Base-by-base conservation (phyloP, 2,888 invertebrate species). In the Limnephilus lunatus region DNA sequence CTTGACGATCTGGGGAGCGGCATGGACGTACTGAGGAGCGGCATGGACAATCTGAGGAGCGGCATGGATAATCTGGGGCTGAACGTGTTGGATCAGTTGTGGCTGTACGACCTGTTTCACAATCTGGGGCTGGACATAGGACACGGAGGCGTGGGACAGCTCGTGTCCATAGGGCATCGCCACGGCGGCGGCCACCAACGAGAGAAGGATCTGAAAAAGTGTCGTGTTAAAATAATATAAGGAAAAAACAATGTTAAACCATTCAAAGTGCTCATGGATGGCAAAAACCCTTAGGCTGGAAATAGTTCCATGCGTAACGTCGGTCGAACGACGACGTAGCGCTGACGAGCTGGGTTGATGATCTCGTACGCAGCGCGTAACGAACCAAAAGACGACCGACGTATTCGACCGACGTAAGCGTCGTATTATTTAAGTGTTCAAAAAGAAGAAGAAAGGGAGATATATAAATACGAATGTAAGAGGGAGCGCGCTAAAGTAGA, bases 141-240 rank as follows among this genome's bases (percentile, higher is more conserved):
- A 81, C 32, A 94, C 92, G 11, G 93, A 88, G 87, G 94, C 94
- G 83, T 94, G 95, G 93, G 83, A 80, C 80, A 90, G n/a, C 30
- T 68, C 88, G 85, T 90, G 90, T 7, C 95, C 95, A 1, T 95
- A 95, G 0, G 95, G 96, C 93, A 94, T 95, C 91, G 96, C 95
- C 81, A 95, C 94, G 81, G 95, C 96, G 93, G 95, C 94, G 19
- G 96, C 94, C 83, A 96, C 93, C 48, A 96, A 94, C 25, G 95
- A 95, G 92, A 95, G 94, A n/a, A 96, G 93, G 91, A 96, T 94
- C 96, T 96, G 95, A 9, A 94, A 85, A 68, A 68, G 25, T 2
- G 48, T 15, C 48, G 9, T 15, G 48, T 68, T 9, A 25, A 32
- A 89, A 80, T 80, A 48, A 48, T 3, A 14, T 14, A 3, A 87